Evolutionary conservation across 30 jellyfish, hydroid and myxozoan species (phyloP).

Genomic region (Chironex yamaguchii): DNA sequence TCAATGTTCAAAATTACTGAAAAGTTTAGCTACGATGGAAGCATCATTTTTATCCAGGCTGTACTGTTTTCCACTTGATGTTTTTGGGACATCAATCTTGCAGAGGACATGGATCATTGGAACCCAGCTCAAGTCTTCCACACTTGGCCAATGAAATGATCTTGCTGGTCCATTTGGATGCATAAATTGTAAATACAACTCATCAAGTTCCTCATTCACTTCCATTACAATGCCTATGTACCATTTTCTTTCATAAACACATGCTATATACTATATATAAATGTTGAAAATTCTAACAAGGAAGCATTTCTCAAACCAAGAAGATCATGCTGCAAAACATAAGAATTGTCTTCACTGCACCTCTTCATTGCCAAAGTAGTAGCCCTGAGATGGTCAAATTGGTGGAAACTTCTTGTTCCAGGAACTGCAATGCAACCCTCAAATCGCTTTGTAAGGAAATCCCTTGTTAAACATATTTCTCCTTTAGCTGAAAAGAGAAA

Average conservation of each 20-base stretch:
- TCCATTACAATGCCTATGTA: constrained; percentile 12
- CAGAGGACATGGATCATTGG: constrained; percentile 16
- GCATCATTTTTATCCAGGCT: neutral
- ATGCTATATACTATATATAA: constrained; percentile 2
- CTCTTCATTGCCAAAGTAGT: constrained; percentile 52
- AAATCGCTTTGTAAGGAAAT: constrained; percentile 12
- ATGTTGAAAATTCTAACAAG: no score
- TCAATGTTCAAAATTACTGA: no score
- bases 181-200: constrained; percentile 4
- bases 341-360: constrained; percentile 44
- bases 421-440: constrained; percentile 44
- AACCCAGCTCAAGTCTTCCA: constrained; percentile 13
- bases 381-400: constrained; percentile 21
- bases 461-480: no score
- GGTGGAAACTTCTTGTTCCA: constrained; percentile 62
- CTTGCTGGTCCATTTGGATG: constrained; percentile 33
- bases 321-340: constrained; percentile 32
- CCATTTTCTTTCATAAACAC: constrained; percentile 9
- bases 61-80: constrained; percentile 15
- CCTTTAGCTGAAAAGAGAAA: no score
- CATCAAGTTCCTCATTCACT: constrained; percentile 1
- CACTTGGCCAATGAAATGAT: constrained; percentile 8
- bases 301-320: no score
- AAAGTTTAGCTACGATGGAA: neutral
- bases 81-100: constrained; percentile 16